A percentile compares a stretch with the other conserved stretches of the same genome.
Evolutionary conservation across 2,113 vertebrate genomes (phyloP).

Genomic region (Oreochromis spilurus): DNA sequence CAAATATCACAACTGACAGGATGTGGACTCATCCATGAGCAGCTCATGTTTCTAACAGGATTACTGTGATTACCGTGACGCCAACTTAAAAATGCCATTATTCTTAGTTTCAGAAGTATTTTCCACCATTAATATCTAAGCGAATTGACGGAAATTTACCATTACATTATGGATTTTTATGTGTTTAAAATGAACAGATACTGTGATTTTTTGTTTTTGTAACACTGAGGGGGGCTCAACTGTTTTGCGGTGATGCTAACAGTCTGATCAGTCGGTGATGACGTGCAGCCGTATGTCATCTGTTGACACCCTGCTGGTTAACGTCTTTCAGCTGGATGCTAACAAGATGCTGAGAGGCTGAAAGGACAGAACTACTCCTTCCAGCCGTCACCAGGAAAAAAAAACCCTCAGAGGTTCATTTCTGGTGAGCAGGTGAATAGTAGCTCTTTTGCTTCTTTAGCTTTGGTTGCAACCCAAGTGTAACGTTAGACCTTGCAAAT

Average conservation of each 20-base stretch:
- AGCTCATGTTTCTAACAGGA: neutral
- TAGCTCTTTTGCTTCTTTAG: neutral
- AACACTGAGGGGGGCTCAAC: neutral
- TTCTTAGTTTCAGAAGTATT: neutral
- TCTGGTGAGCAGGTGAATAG: neutral
- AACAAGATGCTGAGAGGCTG: conserved; percentile 36
- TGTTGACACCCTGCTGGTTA: conserved; percentile 1
- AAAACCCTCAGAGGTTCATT: rapidly evolving
- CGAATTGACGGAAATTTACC: rapidly evolving
- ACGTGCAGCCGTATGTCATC: neutral
- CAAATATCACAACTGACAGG: neutral
- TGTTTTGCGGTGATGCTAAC: neutral
- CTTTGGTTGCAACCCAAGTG: neutral
- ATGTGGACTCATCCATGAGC: neutral
- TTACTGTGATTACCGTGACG: neutral
- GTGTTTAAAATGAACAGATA: neutral
- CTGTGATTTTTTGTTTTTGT: neutral
- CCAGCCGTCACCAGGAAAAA: neutral
- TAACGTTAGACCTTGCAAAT: neutral
- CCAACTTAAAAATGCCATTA: neutral
- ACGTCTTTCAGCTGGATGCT: conserved; percentile 35
- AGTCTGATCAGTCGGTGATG: neutral
- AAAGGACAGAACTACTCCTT: neutral
- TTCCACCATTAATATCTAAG: neutral
- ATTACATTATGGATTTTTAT: neutral